Evolutionary conservation across 35 echinoderm and acorn worm genomes (phyloP).

Genomic region (Ophioderma brevispina): DNA sequence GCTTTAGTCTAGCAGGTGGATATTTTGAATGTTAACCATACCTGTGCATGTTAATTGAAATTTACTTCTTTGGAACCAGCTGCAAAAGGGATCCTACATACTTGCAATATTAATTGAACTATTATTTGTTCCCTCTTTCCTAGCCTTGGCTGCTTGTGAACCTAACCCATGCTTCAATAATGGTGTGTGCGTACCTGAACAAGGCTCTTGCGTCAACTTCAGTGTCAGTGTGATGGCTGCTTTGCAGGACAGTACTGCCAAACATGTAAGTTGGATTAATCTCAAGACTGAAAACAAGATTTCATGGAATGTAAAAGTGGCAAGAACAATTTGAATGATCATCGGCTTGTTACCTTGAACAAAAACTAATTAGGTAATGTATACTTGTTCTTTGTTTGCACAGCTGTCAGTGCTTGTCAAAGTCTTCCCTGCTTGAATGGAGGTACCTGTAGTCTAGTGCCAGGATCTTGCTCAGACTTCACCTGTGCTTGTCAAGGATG

Average conservation of each 20-base stretch:
- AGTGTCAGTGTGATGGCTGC: conserved; percentile 73
- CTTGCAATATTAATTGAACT: no score
- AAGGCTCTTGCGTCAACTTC: conserved; percentile 63
- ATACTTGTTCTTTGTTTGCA: no score
- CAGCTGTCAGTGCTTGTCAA: conserved; percentile 8
- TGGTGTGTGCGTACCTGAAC: conserved; percentile 37
- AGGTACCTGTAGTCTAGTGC: conserved; percentile 13
- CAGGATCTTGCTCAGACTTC: conserved; percentile 47
- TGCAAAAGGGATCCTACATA: no score
- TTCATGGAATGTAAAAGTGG: no score
- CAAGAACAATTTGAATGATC: no score
- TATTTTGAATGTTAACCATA: no score
- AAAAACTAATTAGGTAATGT: no score
- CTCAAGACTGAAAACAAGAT: neutral
- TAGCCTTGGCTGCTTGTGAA: conserved; percentile 47
- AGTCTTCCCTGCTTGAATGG: conserved; percentile 1
- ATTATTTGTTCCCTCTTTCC: neutral
- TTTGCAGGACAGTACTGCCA: conserved; percentile 44
- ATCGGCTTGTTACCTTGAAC: no score
- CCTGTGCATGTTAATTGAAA: neutral
- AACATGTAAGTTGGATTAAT: conserved; percentile 31
- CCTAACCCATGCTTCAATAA: conserved; percentile 59
- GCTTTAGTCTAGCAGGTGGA: no score
- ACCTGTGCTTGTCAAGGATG: conserved; percentile 58
- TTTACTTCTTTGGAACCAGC: no score